A percentile compares a stretch with the other conserved stretches of the same genome.
phyloP scores from a whole-genome alignment of 2,797 vertebrate species.

The Xiphophorus birchmanni region DNA sequence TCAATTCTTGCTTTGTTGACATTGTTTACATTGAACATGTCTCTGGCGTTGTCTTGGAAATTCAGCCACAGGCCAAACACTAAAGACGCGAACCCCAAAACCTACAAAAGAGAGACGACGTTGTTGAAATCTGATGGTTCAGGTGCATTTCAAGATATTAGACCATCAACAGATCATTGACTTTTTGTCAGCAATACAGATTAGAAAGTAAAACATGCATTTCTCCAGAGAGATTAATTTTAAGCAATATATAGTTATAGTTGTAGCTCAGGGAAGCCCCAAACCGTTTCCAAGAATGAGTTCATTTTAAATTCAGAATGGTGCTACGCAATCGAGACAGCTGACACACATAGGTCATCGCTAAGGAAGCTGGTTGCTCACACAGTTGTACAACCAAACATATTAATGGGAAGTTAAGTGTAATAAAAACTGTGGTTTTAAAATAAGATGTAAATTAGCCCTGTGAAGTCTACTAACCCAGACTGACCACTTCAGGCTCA shows the following conservation, averaged over 20 bases:
- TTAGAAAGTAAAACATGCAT: background rate
- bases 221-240: background rate
- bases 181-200: background rate
- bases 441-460: background rate
- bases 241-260: background rate
- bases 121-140: background rate
- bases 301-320: background rate
- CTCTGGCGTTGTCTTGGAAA: background rate
- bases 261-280: background rate
- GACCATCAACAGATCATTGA: background rate
- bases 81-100: background rate
- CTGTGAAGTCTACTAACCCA: background rate
- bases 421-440: background rate
- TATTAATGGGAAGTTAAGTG: background rate
- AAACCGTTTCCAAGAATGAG: background rate
- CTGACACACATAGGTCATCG: background rate
- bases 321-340: background rate
- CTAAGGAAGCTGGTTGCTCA: background rate
- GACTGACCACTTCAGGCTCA: background rate
- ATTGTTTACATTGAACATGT: background rate
- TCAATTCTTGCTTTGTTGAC: background rate
- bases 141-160: background rate
- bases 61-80: conserved; percentile 4
- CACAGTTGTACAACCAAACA: background rate
- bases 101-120: background rate